These are phyloP conservation scores for Sepiola atlantica DNA, from an alignment of 2,888 invertebrate genomes.

Conservation along the genomic window DNA sequence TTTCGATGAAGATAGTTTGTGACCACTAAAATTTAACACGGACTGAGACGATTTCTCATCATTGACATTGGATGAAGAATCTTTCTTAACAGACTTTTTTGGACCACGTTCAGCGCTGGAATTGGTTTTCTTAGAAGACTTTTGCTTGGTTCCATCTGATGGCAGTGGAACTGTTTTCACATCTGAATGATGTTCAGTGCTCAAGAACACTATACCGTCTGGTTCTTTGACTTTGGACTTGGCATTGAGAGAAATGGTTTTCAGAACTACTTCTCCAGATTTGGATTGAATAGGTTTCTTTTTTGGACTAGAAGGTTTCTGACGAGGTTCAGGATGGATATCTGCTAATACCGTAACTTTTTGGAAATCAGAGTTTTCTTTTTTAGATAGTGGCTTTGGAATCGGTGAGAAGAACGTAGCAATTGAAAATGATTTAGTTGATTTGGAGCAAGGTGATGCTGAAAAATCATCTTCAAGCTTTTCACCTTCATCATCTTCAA, in stretches of 20 bases:
- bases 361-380: not conserved
- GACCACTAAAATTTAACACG: not conserved
- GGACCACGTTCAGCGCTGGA: not conserved
- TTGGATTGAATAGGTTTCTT: not conserved
- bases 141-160: not conserved
- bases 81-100: not conserved
- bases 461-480: not conserved
- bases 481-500: not conserved
- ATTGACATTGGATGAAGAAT: not conserved
- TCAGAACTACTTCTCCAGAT: not conserved
- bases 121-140: not conserved
- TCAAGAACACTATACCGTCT: not conserved
- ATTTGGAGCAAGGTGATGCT: not conserved
- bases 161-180: not conserved
- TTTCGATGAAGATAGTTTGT: not conserved
- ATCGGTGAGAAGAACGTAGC: not conserved
- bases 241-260: not conserved
- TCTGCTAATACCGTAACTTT: not conserved
- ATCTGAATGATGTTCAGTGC: not conserved
- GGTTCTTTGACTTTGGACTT: not conserved
- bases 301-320: not conserved
- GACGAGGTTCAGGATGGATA: constrained; percentile 33
- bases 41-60: not conserved
- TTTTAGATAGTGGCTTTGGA: not conserved
- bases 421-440: not conserved